Evolutionary conservation across 2,113 vertebrate genomes (phyloP).

Genomic region (Machaerirhynchus nigripectus): DNA sequence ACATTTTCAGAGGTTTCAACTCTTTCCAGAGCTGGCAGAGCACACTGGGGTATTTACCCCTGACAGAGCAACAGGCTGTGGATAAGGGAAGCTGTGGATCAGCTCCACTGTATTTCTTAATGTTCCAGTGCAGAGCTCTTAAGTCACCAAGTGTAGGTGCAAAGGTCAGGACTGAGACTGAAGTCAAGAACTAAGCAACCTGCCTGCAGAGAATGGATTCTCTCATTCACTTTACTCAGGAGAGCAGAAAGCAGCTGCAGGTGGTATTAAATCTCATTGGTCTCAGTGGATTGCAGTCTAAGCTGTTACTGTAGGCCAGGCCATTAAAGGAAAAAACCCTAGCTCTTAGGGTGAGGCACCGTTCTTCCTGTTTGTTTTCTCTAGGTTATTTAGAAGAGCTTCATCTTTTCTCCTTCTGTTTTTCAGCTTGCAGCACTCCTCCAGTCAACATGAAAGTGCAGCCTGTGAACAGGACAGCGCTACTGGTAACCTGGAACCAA

Average conservation of each 20-base stretch:
- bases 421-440: conserved; percentile 90
- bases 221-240: not conserved
- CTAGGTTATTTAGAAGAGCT: not conserved
- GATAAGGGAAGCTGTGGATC: not conserved
- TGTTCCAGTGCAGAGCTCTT: not conserved
- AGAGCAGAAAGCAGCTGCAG: conserved; percentile 47
- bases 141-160: not conserved
- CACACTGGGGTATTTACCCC: not conserved
- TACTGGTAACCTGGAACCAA: conserved; percentile 91
- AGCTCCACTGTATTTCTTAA: not conserved
- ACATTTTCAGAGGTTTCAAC: not conserved
- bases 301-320: conserved; percentile 12
- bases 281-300: conserved; percentile 26
- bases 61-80: not conserved
- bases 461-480: conserved; percentile 86
- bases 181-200: not conserved
- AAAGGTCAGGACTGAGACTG: not conserved
- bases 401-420: not conserved
- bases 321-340: not conserved
- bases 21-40: not conserved
- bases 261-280: conserved; percentile 50
- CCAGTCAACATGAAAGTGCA: conserved; percentile 97
- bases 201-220: not conserved
- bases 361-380: not conserved
- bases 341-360: not conserved